Evolutionary conservation across 2,797 vertebrate genomes (phyloP).

Genomic region (Leptatherina wallacei): DNA sequence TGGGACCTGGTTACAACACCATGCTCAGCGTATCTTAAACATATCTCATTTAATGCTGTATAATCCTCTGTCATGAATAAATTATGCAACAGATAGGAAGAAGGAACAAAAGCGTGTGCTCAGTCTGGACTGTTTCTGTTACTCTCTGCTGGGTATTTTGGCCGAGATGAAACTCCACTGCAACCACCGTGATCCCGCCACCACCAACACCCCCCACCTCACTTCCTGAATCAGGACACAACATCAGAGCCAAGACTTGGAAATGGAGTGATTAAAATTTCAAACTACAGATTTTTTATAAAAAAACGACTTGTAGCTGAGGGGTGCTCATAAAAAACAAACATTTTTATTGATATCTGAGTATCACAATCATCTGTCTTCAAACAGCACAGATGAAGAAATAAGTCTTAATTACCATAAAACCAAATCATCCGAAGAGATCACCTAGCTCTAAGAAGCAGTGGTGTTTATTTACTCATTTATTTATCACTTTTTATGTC

Average conservation of each 20-base stretch:
- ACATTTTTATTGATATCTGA: not conserved
- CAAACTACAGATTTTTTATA: constrained; percentile 23
- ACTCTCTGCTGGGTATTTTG: constrained; percentile 70
- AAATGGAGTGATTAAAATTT: constrained; percentile 30
- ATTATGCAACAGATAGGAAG: constrained; percentile 65
- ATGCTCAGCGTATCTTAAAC: constrained; percentile 32
- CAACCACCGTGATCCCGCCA: constrained; percentile 3
- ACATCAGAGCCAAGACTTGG: constrained; percentile 34
- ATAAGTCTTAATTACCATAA: not conserved
- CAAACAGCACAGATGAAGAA: not conserved
- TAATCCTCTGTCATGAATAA: constrained; percentile 71
- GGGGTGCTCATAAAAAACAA: not conserved
- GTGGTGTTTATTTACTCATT: no score
- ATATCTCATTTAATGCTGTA: constrained; percentile 45
- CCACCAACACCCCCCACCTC: constrained; percentile 3
- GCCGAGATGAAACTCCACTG: constrained; percentile 64
- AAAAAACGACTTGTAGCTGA: not conserved
- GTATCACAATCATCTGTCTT: not conserved
- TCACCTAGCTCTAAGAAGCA: not conserved
- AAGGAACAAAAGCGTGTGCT: constrained; percentile 53
- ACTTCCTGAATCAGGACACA: constrained; percentile 64
- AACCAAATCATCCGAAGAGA: not conserved
- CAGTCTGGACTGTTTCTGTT: constrained; percentile 65
- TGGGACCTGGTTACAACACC: constrained; percentile 1
- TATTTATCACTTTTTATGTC: no score